phyloP scores from a whole-genome alignment of 2,113 vertebrate genomes.

The Gnathonemus echidnorhynchus region DNA sequence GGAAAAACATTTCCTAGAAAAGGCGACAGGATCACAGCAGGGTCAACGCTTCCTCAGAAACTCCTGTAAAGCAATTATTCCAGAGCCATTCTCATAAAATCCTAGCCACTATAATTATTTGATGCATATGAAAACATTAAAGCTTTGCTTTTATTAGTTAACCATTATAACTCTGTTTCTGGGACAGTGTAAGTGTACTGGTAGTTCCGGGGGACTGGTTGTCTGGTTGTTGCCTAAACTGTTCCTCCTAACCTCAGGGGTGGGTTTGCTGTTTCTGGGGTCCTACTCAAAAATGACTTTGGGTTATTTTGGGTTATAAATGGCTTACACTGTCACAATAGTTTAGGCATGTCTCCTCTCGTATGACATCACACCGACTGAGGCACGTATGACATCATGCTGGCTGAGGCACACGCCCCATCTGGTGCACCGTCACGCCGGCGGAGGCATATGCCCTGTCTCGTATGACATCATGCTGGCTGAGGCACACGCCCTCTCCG shows the following conservation, averaged over 20 bases:
- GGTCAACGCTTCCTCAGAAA: neutral
- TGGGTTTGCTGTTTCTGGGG: neutral
- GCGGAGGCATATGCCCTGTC: no score
- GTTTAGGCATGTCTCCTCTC: no score
- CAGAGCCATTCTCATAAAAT: neutral
- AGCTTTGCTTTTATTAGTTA: neutral
- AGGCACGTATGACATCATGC: neutral
- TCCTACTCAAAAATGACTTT: neutral
- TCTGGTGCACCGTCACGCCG: neutral
- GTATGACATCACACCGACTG: no score
- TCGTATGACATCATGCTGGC: neutral
- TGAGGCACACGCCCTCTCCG: neutral
- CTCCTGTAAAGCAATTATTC: neutral
- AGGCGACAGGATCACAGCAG: neutral
- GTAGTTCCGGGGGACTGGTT: neutral
- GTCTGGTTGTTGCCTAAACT: neutral
- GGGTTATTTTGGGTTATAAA: neutral
- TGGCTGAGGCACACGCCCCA: neutral
- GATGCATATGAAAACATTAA: neutral
- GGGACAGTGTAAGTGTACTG: neutral
- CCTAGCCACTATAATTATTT: neutral
- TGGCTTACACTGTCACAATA: no score
- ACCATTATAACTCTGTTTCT: neutral
- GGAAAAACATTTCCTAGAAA: neutral
- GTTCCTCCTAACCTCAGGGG: neutral